Conservation (phyloP, 2,797 vertebrate genomes). For the Micromesistius poutassou region DNA sequence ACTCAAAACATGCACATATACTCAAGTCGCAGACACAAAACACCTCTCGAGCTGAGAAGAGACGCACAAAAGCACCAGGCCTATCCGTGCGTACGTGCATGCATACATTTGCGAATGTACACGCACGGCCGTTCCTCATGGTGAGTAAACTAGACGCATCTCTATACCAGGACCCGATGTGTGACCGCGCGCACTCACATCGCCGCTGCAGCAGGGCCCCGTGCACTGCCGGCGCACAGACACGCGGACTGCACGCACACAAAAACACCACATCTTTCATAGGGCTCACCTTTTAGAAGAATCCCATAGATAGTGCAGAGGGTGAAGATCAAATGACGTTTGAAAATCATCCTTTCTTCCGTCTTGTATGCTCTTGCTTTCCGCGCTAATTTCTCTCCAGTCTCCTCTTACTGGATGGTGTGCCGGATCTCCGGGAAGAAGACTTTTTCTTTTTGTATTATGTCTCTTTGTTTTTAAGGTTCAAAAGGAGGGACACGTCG, state of each 20-base stretch:
- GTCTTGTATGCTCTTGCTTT: slow-evolving; percentile 27
- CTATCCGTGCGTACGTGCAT: background rate
- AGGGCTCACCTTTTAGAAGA: slow-evolving; percentile 69
- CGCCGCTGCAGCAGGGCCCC: slow-evolving; percentile 26
- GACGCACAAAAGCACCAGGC: background rate
- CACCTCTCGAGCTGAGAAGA: background rate
- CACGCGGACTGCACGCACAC: background rate
- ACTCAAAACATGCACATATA: background rate
- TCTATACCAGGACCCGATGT: slow-evolving; percentile 27
- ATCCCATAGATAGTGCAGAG: slow-evolving; percentile 71
- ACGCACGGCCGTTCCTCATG: background rate
- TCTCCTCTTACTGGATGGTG: slow-evolving; percentile 35
- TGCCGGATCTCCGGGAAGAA: background rate
- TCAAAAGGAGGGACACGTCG: background rate
- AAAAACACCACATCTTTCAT: slow-evolving; percentile 18
- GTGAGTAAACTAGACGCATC: background rate
- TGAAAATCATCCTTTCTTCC: slow-evolving; percentile 67
- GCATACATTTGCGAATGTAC: background rate
- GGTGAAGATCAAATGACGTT: slow-evolving; percentile 68
- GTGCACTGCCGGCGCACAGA: slow-evolving; percentile 8
- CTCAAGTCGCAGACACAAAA: background rate
- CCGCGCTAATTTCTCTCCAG: slow-evolving; percentile 48
- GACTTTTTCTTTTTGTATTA: background rate
- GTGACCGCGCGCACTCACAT: slow-evolving; percentile 37
- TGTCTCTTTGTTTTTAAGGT: background rate